Conservation (phyloP, 2,888 invertebrate genomes). For the Strigamia crassipes region DNA sequence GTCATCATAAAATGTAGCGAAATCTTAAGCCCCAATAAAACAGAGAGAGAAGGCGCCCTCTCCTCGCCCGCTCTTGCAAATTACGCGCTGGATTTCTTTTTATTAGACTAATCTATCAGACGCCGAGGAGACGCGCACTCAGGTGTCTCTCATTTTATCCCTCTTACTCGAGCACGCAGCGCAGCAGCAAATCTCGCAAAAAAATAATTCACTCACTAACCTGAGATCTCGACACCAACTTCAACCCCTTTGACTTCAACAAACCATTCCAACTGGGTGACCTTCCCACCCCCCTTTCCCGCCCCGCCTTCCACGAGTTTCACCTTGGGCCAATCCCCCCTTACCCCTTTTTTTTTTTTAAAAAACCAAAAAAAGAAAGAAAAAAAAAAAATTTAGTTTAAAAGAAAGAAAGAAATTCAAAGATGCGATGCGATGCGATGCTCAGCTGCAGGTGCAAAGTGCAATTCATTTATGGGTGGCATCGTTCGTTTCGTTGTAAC, state of each 20-base stretch:
- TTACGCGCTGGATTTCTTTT: constrained; percentile 44
- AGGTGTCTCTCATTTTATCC: constrained; percentile 37
- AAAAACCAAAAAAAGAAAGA: neutral
- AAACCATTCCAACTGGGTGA: neutral
- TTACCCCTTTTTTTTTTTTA: no score
- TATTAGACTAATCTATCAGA: constrained; percentile 44
- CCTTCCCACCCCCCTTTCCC: neutral
- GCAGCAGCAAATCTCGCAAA: constrained; percentile 28
- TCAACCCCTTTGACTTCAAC: neutral
- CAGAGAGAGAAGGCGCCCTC: constrained; percentile 42
- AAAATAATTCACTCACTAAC: constrained; percentile 37
- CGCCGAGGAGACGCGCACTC: constrained; percentile 39
- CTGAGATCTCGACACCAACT: neutral
- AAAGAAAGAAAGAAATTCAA: neutral
- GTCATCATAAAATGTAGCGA: constrained; percentile 38
- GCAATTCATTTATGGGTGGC: constrained; percentile 15
- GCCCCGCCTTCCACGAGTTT: neutral
- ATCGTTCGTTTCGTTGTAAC: neutral
- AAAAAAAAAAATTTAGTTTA: neutral
- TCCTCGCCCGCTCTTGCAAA: constrained; percentile 34
- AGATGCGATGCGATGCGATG: no score
- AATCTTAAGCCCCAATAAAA: constrained; percentile 37
- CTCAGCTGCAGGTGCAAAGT: constrained; percentile 23
- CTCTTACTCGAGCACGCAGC: constrained; percentile 32
- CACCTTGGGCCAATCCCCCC: neutral